A percentile compares a stretch with the other conserved stretches of the same genome.
Evolutionary conservation across 1,140 invertebrate genomes (phyloP).

Genomic region (Anoplolepis gracilipes): DNA sequence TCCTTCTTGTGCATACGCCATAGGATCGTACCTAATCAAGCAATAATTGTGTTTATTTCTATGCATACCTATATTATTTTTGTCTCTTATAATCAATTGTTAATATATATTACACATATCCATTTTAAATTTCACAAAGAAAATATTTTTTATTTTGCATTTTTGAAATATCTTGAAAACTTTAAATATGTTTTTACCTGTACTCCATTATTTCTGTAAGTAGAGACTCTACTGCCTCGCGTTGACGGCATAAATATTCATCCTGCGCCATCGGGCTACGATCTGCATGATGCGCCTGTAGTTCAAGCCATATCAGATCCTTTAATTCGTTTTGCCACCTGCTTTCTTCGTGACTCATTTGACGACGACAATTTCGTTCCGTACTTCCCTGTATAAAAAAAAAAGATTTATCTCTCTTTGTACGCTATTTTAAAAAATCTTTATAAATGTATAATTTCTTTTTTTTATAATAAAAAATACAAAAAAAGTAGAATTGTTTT

Average conservation of each 20-base stretch:
- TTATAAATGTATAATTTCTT: slow-evolving; percentile 9
- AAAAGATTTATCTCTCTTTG: background rate
- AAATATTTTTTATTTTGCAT: background rate
- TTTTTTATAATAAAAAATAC: background rate
- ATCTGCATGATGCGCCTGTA: slow-evolving; percentile 93
- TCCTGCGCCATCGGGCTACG: slow-evolving; percentile 91
- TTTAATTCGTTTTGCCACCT: slow-evolving; percentile 95
- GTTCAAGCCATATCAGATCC: slow-evolving; percentile 96
- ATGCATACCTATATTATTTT: background rate
- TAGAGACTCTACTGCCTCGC: slow-evolving; percentile 90
- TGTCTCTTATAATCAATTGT: background rate
- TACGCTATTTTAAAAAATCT: background rate
- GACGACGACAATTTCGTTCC: slow-evolving; percentile 79
- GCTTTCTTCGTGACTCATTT: slow-evolving; percentile 93
- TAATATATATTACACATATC: background rate
- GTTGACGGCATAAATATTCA: slow-evolving; percentile 90
- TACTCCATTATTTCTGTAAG: slow-evolving; percentile 93
- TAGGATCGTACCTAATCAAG: slow-evolving; percentile 75
- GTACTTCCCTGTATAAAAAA: slow-evolving; percentile 70
- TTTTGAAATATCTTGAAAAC: background rate
- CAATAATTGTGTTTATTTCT: background rate
- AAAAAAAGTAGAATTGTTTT: too few species aligned
- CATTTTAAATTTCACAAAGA: background rate
- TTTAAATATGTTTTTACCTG: slow-evolving; percentile 82
- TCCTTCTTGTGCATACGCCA: slow-evolving; percentile 34